phyloP scores from a whole-genome alignment of 2,888 invertebrate species.

The Chalcosyrphus nemorum region DNA sequence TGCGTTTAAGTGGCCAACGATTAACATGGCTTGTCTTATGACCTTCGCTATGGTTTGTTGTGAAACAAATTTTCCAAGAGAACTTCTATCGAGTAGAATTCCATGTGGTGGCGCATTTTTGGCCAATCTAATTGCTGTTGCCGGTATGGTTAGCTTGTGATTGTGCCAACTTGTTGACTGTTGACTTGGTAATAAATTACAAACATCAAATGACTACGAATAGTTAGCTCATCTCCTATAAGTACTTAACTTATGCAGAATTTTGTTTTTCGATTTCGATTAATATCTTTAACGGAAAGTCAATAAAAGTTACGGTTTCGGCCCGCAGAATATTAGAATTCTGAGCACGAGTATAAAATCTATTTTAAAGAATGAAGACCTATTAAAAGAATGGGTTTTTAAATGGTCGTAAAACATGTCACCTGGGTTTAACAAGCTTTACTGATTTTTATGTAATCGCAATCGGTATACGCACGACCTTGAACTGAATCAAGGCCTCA shows the following conservation, averaged over 20 bases:
- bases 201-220: neutral
- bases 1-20: slow-evolving; percentile 21
- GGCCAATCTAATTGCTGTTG: neutral
- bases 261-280: neutral
- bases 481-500: neutral
- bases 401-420: slow-evolving; percentile 1
- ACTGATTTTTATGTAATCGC: neutral
- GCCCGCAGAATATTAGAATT: neutral
- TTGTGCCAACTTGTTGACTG: neutral
- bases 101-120: neutral
- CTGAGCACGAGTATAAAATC: slow-evolving; percentile 16
- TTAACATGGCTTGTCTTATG: slow-evolving; percentile 34
- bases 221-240: neutral
- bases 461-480: neutral
- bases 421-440: neutral
- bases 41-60: slow-evolving; percentile 38
- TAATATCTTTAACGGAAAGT: neutral
- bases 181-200: neutral
- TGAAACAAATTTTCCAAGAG: slow-evolving; percentile 26
- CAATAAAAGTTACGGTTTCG: neutral
- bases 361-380: slow-evolving; percentile 17
- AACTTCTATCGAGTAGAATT: slow-evolving; percentile 13
- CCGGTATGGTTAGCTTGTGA: neutral
- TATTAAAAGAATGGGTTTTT: slow-evolving; percentile 8
- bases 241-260: neutral